Evolutionary conservation across 2,888 invertebrate species (phyloP), one percentile per base, ranked within the genome.

Genomic region (Esperia sulphurella): DNA sequence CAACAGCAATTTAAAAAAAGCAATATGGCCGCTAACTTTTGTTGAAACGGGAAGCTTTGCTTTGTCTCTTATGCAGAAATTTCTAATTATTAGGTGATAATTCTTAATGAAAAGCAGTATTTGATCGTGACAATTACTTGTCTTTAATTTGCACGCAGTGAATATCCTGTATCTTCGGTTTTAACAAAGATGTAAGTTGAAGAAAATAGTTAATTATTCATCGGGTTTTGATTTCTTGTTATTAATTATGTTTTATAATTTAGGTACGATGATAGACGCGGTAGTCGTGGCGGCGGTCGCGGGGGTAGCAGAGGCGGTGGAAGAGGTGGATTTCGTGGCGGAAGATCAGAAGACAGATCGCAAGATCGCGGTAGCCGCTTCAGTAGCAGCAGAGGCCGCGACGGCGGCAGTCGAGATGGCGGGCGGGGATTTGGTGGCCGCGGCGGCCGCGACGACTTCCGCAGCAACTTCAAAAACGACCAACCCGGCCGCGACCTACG

Each of bases 401-500:
- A 75, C 8, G 63, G 75, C 3, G 67, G 81, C 1, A 68, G 79
- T 10, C 79, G 83, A 9, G 73, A 83, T 13, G 74, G 83, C 8
- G 73, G 82, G 13, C 63, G 79, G 1, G 75, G 83, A 9, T 68
- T 79, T n/a, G 78, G 79, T 2, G 75, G 75, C 37, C 75, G 83
- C 1, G 71, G 79, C 13, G 83, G 90, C 0, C 79, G 82, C 10
- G 77, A 83, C 40, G 88, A 80, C 49, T 83, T 83, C 50, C 81
- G 72, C 55, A 69, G 84, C 40, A 69, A 71, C 49, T 91, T 90
- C 57, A 92, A 92, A 58, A 92, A 92, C 51, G 92, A 92, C 45
- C 93, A 94, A 54, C 94, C 95, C 6, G 97, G 97, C 7, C 94
- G 94, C 31, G 92, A 92, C 49, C 85, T 98, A 12, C 91, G 96